Evolutionary conservation across 2,888 invertebrate genomes (phyloP).

Genomic region (Embidobia sp.): DNA sequence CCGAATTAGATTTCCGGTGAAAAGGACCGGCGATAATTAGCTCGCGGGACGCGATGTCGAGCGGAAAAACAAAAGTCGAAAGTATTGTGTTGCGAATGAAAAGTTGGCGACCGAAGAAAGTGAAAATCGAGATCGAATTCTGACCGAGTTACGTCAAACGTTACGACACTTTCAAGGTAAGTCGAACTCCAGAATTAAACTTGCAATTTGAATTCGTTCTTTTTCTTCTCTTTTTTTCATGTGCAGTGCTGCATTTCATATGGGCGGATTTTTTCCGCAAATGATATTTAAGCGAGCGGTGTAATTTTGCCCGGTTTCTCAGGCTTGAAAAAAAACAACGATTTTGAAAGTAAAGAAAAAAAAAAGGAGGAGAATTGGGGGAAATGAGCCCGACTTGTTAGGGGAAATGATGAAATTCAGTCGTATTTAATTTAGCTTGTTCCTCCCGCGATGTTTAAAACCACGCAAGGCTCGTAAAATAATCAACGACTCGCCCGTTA

Average conservation of each 20-base stretch:
- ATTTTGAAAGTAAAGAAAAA: constrained; percentile 26
- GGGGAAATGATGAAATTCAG: constrained; percentile 39
- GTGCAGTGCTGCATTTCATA: constrained; percentile 5
- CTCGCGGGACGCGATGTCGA: neutral
- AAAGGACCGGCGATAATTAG: constrained; percentile 11
- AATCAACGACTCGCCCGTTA: constrained; percentile 57
- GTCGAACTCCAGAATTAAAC: constrained; percentile 15
- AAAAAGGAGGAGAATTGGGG: constrained; percentile 1
- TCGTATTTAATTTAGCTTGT: constrained; percentile 48
- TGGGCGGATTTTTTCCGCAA: neutral
- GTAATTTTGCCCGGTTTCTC: constrained; percentile 21
- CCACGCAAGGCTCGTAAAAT: constrained; percentile 55
- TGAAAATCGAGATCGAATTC: constrained; percentile 43
- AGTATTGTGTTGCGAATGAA: constrained; percentile 37
- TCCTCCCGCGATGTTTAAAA: constrained; percentile 27
- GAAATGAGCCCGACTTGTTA: constrained; percentile 17
- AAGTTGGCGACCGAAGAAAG: constrained; percentile 45
- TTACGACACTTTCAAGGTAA: constrained; percentile 54
- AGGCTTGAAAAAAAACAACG: constrained; percentile 11
- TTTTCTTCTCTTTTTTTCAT: constrained; percentile 4
- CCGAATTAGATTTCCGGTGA: constrained; percentile 15
- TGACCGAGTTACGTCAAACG: constrained; percentile 43
- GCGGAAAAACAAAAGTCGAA: constrained; percentile 18
- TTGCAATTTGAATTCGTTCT: constrained; percentile 5
- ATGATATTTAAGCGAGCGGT: constrained; percentile 14